Conservation (phyloP, 2,888 invertebrate genomes). For the Bembecia ichneumoniformis region DNA sequence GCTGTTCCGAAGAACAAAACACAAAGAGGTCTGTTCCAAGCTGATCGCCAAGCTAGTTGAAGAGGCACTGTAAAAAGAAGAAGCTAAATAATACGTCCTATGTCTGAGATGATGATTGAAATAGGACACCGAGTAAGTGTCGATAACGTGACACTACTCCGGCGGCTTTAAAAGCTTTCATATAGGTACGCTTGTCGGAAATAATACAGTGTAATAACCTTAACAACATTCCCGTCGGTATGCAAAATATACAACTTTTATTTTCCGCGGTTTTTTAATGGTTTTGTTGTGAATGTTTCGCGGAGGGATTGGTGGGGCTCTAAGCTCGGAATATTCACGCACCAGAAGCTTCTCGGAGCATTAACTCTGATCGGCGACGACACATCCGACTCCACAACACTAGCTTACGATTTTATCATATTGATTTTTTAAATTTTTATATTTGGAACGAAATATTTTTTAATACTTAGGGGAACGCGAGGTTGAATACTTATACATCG, state of each 20-base stretch:
- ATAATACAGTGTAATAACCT: conserved; percentile 62
- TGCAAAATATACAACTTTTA: conserved; percentile 68
- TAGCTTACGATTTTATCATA: background rate
- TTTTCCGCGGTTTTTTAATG: conserved; percentile 47
- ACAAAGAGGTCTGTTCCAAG: no score
- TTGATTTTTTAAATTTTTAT: no score
- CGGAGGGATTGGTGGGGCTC: conserved; percentile 34
- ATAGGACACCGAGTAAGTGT: no score
- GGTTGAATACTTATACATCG: no score
- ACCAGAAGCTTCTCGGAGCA: conserved; percentile 31
- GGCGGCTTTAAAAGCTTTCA: conserved; percentile 68
- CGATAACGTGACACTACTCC: no score
- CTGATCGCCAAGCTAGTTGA: no score
- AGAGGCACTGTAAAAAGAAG: no score
- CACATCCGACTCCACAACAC: conserved; percentile 11
- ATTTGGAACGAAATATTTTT: no score
- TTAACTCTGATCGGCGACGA: conserved; percentile 43
- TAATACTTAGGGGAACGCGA: no score
- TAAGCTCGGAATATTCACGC: conserved; percentile 57
- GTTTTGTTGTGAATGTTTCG: conserved; percentile 25
- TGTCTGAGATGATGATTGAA: no score
- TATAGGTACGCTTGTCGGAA: conserved; percentile 46
- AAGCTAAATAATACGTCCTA: no score
- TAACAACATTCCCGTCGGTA: conserved; percentile 33
- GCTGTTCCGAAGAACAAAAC: no score